Evolutionary conservation across 2,888 invertebrate genomes (phyloP), one percentile per base, ranked within the genome.

Genomic region (Salpingus planirostris): DNA sequence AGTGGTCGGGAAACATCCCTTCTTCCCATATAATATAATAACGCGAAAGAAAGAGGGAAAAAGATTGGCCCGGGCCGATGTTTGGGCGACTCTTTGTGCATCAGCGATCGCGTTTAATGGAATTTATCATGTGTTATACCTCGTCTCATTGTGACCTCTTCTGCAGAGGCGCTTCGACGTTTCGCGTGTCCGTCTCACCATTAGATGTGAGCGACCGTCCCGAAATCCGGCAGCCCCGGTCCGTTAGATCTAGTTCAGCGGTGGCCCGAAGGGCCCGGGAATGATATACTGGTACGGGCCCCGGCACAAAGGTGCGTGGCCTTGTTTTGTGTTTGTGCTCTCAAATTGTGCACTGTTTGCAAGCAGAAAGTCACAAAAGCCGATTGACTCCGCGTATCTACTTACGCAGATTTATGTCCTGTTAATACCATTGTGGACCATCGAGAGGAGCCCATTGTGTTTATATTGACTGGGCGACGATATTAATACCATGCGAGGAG

Each of bases 341-440:
- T 46, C 46, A 50, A 57, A 55, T 52, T 48, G 50, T 47, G 48
- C 44, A 47, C 47, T 56, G 56, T 56, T 56, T 57, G 56, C 53
- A 54, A 55, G 55, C 58, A 55, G 33, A 46, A 46, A 28, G 41
- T 39, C 46, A 5, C 4, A 49, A 52, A 50, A 53, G 55, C 50
- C 47, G 55, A 59, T 57, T 54, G 58, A 56, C 54, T 54, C 43
- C 33, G 42, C 33, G 15, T 28, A 55, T 53, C 51, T 57, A 57
- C 51, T 59, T 57, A 54, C 50, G 42, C 44, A 59, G 60, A 64
- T 64, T 64, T 64, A 64, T 62, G 59, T 60, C 41, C 57, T 59
- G 59, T 58, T 62, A 62, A 62, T 61, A 52, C 59, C 40, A 59
- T 60, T 59, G 57, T 60, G 39, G 50, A 47, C 33, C 47, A 57